Percentiles rank a stretch among this genome's conserved stretches.
Evolutionary conservation across 2,888 invertebrate species (phyloP).

Genomic region (Ormyrus nitidulus): DNA sequence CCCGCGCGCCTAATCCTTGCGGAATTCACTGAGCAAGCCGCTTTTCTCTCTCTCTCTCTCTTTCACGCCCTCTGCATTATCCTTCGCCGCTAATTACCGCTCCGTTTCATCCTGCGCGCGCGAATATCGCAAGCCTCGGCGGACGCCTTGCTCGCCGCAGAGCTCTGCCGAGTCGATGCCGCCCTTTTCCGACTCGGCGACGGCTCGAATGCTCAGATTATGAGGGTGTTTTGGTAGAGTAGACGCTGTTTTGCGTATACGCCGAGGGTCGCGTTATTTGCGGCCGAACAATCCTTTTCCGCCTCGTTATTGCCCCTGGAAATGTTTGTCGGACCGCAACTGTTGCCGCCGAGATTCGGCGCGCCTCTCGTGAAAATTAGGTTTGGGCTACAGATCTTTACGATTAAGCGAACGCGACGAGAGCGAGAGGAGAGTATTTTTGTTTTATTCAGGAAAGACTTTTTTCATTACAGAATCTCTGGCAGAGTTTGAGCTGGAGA

Average conservation of each 20-base stretch:
- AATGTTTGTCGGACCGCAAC: too few species aligned
- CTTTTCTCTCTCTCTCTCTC: constrained; percentile 59
- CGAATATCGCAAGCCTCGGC: constrained; percentile 42
- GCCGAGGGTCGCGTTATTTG: not conserved
- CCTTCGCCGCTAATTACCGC: constrained; percentile 70
- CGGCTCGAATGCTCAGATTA: not conserved
- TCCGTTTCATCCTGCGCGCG: constrained; percentile 67
- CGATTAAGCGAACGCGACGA: not conserved
- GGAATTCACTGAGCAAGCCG: constrained; percentile 74
- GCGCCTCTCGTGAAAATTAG: not conserved
- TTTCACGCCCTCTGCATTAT: constrained; percentile 55
- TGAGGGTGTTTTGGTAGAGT: too few species aligned
- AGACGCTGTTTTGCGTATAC: constrained; percentile 35
- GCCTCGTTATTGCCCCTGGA: too few species aligned
- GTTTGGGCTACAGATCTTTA: not conserved
- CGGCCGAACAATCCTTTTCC: too few species aligned
- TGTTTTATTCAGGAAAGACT: constrained; percentile 25
- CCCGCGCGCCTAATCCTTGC: constrained; percentile 62
- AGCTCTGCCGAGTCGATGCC: constrained; percentile 1
- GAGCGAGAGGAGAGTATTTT: too few species aligned
- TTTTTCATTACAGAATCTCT: constrained; percentile 84
- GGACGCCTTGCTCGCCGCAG: not conserved
- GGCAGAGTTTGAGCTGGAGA: constrained; percentile 91
- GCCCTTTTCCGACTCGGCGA: constrained; percentile 16
- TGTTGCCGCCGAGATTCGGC: not conserved